phyloP scores from a whole-genome alignment of 2,113 vertebrate genomes.

The Poeciliopsis occidentalis region DNA sequence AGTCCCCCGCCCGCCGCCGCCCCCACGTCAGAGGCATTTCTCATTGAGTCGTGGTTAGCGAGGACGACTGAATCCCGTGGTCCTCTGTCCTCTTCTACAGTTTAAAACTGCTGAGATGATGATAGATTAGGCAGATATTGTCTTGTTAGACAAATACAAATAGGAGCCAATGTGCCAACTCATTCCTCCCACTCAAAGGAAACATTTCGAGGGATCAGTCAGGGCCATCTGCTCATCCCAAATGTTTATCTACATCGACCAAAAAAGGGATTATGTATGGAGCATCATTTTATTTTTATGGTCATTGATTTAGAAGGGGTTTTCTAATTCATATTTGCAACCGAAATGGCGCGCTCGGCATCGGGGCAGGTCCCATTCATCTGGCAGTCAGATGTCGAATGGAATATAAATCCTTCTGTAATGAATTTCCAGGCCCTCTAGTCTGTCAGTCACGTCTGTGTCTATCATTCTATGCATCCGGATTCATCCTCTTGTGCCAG shows the following conservation, averaged over 20 bases:
- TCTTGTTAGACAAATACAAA: constrained; percentile 1
- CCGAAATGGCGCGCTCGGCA: too few species aligned
- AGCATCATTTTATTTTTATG: too few species aligned
- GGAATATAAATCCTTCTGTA: too few species aligned
- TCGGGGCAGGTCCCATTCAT: too few species aligned
- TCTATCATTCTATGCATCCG: too few species aligned
- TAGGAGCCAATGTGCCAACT: not conserved
- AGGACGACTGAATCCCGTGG: constrained; percentile 6
- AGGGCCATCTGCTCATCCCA: constrained; percentile 20
- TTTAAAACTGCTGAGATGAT: constrained; percentile 13
- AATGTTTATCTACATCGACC: constrained; percentile 7
- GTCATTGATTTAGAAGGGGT: too few species aligned
- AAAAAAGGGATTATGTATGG: not conserved
- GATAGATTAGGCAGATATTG: not conserved
- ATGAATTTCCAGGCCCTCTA: too few species aligned
- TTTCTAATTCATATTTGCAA: too few species aligned
- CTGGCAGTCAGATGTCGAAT: too few species aligned
- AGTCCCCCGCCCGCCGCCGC: not conserved
- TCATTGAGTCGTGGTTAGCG: not conserved
- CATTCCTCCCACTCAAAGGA: constrained; percentile 14
- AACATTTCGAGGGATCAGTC: constrained; percentile 35
- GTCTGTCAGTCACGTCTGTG: too few species aligned
- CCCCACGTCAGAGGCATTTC: constrained; percentile 3
- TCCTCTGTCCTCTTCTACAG: not conserved
- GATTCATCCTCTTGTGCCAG: too few species aligned